Evolutionary conservation across 2,888 invertebrate genomes (phyloP), one percentile per base, ranked within the genome.

Genomic region (Ptycholaimellus sp.): DNA sequence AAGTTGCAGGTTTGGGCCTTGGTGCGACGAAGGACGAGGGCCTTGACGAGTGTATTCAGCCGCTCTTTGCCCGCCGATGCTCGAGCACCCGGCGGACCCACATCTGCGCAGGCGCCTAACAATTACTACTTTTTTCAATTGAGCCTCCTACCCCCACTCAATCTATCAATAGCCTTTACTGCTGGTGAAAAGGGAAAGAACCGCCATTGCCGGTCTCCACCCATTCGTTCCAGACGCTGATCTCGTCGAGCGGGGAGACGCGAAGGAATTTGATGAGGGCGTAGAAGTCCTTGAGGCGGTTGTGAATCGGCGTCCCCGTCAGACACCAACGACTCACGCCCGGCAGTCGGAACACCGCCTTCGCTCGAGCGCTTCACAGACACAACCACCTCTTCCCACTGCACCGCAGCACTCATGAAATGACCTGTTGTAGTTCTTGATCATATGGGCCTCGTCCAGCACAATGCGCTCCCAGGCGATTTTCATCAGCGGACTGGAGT

Each of bases 301-400:
- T 87, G 52, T 87, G 85, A 30, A 87, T 73, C 0, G 85, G 85
- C 0, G 87, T 87, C 20, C 90, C 90, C 0, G 87, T 83, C 17
- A 90, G 67, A 1, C 73, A 74, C 80, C 80, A 82, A 11, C 81
- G 71, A 2, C 68, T 64, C 38, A 61, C 66, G 5, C 70, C 71
- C 1, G 58, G 48, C 32, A 82, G 59, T 2, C 63, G 61, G 54
- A 73, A 74, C 6, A 74, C 74, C 0, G 76, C 74, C 42, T 65
- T 56, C 0, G 79, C 72, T 44, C 70, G 67, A 33, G 14, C 9
- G 13, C 16, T 30, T 30, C 13, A 20, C 33, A 3, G 3, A 9
- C n/a, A 16, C 5, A 22, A 13, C 3, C 22, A 6, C 5, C 16
- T n/a, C n/a, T n/a, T n/a, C n/a, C n/a, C n/a, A n/a, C n/a, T n/a